Evolutionary conservation across 92 coral and sea anemone species (phyloP), one percentile per base, ranked within the genome.

Genomic region (Phenganax subtilis): DNA sequence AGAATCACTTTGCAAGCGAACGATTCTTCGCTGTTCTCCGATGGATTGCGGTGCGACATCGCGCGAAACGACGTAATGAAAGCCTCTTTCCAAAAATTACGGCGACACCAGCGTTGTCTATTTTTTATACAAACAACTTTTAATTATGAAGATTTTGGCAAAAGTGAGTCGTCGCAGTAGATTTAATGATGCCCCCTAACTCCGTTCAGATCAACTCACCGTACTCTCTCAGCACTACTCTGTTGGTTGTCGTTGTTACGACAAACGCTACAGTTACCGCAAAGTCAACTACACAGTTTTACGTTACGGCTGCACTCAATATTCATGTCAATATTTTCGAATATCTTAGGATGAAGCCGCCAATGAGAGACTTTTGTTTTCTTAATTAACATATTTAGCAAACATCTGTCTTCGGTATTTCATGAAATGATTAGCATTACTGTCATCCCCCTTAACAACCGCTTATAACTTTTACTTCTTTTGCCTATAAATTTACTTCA

Each of bases 1-100:
- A 94, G 75, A 72, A 87, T 89, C 9, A 94, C 87, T 51, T 96
- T 83, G 12, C 90, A 81, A 77, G 92, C 98, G 29, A 79, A 52
- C 16, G 31, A 20, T 14, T 79, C 83, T 47, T 64, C 83, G 74
- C 37, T 79, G 25, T 51, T 54, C 16, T 8, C 44, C 25, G 81
- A 28, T 11, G 60, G 73, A 20, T n/a, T 47, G 67, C 67, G 74
- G 60, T 62, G 57, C 31, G 83, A 79, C 83, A 79, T 79, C 12
- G 51, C 51, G 72, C 44, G 64, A 51, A 75, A 75, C 16, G 54
- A 29, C 16, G 6, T 31, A 55, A 51, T 62, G 12, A 63, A 57
- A 16, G 14, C 54, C 69, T 67, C 69, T 67, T 57, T 52, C 5
- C 31, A 10, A 47, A n/a, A 28, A 27, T 12, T 72, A 75, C 51